These are phyloP conservation scores for Meiosimyza decipiens DNA, from an alignment of 2,888 invertebrate species.

Conservation along the genomic window DNA sequence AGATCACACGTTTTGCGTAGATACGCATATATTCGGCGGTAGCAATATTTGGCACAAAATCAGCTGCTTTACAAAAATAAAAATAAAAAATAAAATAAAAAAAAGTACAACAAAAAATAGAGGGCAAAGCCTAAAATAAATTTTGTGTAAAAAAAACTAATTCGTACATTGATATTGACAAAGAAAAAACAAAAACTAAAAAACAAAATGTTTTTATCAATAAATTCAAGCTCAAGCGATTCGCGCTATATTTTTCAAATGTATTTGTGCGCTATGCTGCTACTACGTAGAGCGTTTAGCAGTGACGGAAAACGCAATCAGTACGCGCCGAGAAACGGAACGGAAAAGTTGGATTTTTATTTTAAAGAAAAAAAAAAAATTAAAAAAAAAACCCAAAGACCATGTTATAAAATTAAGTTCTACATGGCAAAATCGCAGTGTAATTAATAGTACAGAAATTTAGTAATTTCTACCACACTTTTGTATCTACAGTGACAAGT, in stretches of 20 bases:
- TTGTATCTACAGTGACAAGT: no score
- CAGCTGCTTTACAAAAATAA: constrained; percentile 24
- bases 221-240: constrained; percentile 20
- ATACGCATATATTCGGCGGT: not conserved
- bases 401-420: no score
- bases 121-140: not conserved
- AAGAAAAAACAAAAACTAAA: constrained; percentile 38
- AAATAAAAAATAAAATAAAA: constrained; percentile 1
- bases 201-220: constrained; percentile 38
- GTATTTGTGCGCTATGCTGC: constrained; percentile 28
- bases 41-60: constrained; percentile 25
- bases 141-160: not conserved
- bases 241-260: not conserved
- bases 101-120: constrained; percentile 15
- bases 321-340: constrained; percentile 56
- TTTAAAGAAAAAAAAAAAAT: not conserved
- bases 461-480: no score
- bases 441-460: no score
- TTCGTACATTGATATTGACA: constrained; percentile 37
- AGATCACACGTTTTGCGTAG: not conserved
- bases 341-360: constrained; percentile 51
- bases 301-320: constrained; percentile 44
- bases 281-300: constrained; percentile 3
- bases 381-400: not conserved
- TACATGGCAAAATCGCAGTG: no score